These are phyloP conservation scores for Pseudobourletiella spinata DNA, from an alignment of 1,140 invertebrate genomes.

Conservation along the genomic window DNA sequence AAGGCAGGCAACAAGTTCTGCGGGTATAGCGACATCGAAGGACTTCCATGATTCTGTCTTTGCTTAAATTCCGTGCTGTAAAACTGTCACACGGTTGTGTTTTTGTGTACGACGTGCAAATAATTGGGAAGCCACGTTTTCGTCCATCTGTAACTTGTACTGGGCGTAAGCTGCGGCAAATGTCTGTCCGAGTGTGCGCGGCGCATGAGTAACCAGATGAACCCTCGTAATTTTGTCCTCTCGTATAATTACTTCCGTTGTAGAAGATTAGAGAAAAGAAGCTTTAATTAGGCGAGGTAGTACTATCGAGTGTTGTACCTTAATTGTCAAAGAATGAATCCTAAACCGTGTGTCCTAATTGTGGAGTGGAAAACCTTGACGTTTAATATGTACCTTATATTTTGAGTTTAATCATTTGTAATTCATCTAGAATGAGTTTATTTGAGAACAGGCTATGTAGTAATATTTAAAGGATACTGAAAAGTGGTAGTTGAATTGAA, in stretches of 20 bases:
- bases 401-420: not conserved
- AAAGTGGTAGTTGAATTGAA: not conserved
- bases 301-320: not conserved
- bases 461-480: not conserved
- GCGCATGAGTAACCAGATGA: not conserved
- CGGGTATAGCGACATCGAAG: too few species aligned
- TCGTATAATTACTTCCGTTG: not conserved
- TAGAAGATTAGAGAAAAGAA: not conserved
- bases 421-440: not conserved
- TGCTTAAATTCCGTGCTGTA: too few species aligned
- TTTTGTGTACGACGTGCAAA: too few species aligned
- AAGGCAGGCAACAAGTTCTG: too few species aligned
- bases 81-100: too few species aligned
- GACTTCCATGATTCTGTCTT: too few species aligned
- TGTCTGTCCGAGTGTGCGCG: not conserved
- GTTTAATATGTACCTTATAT: conserved; percentile 3
- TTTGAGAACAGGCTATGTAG: not conserved
- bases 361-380: not conserved
- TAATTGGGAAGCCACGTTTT: too few species aligned
- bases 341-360: not conserved
- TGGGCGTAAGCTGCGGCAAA: not conserved
- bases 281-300: not conserved
- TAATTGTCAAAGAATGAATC: not conserved
- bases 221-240: not conserved
- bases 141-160: not conserved